Base-by-base conservation (phyloP, 1,140 invertebrate genomes). In the Ctenoplectra terminalis region DNA sequence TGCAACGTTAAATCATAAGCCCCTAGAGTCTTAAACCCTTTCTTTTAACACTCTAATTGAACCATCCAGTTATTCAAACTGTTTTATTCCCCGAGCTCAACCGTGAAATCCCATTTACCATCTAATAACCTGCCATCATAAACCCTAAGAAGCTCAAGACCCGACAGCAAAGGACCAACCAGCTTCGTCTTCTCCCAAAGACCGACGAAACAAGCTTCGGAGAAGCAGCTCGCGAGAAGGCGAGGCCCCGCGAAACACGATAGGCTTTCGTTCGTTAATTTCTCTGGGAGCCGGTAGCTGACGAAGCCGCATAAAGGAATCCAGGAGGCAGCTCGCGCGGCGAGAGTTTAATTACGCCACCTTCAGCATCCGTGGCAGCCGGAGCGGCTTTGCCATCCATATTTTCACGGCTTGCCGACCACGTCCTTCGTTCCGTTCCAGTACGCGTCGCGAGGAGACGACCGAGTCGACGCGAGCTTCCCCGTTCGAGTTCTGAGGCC, bases 351-450 rank as follows among this genome's bases (percentile, higher is more conserved):
- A 89, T 90, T 89, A 87, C 82, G 56, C 56, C 77, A 75, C 64
- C 71, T 87, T 86, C 80, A 77, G 85, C 84, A 83, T 81, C 82
- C 73, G 72, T 81, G 69, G 54, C 6, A 46, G 34, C 6, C 43
- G 71, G 9, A 15, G 63, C 84, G 70, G 2, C 71, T 85, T 80
- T 79, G 73, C 58, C 81, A 69, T 86, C 81, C 85, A 84, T 88
- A 88, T 90, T 89, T 89, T 89, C 87, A 90, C 84, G 89, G 86
- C 60, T 86, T 87, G 82, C 73, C 86, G 82, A 82, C n/a, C n/a
- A n/a, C n/a, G n/a, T n/a, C 77, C 86, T 84, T 87, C 85, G 80
- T 86, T 88, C 80, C 81, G 75, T 85, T 85, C 81, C 86, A 82
- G 80, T 81, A 81, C 79, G 52, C 80, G 72, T 34, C 29, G 61